Percentiles rank a stretch among this genome's conserved stretches.
These are phyloP conservation scores for Catostylus mosaicus DNA, from an alignment of 30 jellyfish, hydroid and myxozoan species.

Conservation along the genomic window DNA sequence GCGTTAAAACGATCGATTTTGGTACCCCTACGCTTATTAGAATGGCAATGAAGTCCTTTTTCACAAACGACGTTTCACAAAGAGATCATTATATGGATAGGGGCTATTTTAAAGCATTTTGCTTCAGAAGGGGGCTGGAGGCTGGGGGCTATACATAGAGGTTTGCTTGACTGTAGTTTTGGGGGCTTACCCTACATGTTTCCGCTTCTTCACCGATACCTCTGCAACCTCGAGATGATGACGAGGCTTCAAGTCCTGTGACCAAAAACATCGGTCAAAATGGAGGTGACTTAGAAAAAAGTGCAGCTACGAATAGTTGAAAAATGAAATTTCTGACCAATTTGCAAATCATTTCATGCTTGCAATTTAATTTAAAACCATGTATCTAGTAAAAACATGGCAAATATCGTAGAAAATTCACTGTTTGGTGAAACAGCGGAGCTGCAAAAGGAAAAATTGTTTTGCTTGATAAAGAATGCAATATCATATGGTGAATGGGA, in stretches of 20 bases:
- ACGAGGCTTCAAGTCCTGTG: not conserved
- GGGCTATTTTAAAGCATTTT: too few relatives aligned
- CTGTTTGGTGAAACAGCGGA: conserved; percentile 16
- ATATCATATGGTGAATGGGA: conserved; percentile 79
- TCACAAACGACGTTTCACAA: too few relatives aligned
- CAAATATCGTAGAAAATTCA: not conserved
- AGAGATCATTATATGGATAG: too few relatives aligned
- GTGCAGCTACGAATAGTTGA: not conserved
- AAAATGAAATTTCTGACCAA: not conserved
- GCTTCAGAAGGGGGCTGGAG: too few relatives aligned
- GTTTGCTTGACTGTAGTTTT: too few relatives aligned
- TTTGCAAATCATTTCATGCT: not conserved
- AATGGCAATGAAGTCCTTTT: too few relatives aligned
- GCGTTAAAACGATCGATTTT: too few relatives aligned
- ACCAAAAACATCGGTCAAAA: not conserved
- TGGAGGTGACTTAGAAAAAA: not conserved
- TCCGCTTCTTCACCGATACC: too few relatives aligned
- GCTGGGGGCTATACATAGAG: too few relatives aligned
- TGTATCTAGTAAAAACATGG: not conserved
- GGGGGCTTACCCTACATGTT: too few relatives aligned
- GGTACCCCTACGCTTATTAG: too few relatives aligned
- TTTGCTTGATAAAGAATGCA: conserved; percentile 43
- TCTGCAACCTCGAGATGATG: not conserved
- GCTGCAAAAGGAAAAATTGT: conserved; percentile 15
- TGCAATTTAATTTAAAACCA: not conserved